phyloP scores from a whole-genome alignment of 2,113 vertebrate species.

The Leptodactylus fuscus region DNA sequence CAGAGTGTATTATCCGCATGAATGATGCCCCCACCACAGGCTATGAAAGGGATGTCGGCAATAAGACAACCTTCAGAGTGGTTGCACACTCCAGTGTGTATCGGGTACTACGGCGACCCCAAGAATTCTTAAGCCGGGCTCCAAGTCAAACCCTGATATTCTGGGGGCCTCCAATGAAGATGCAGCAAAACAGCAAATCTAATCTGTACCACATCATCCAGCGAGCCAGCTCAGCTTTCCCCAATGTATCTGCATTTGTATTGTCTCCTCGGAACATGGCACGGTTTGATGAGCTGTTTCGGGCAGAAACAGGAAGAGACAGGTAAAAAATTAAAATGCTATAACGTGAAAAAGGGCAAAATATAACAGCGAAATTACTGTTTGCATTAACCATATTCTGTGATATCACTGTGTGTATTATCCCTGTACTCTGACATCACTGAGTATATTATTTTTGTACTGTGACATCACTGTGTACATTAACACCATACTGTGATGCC shows the following conservation, averaged over 20 bases:
- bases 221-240: constrained; percentile 81
- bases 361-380: too few relatives aligned
- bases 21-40: constrained; percentile 90
- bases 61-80: constrained; percentile 88
- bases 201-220: constrained; percentile 88
- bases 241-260: constrained; percentile 82
- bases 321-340: constrained; percentile 71
- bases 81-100: constrained; percentile 95
- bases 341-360: not conserved
- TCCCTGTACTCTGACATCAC: too few relatives aligned
- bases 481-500: too few relatives aligned
- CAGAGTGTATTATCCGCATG: constrained; percentile 95
- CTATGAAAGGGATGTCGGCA: constrained; percentile 85
- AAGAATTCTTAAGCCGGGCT: constrained; percentile 86
- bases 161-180: constrained; percentile 91
- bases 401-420: too few relatives aligned
- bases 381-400: too few relatives aligned
- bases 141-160: constrained; percentile 84
- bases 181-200: constrained; percentile 83
- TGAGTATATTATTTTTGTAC: too few relatives aligned
- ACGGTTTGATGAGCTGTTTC: constrained; percentile 90
- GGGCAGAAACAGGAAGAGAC: constrained; percentile 91
- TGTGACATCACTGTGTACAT: too few relatives aligned
- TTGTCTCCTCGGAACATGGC: constrained; percentile 85
- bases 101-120: constrained; percentile 83